phyloP scores from a whole-genome alignment of 2,888 invertebrate species.

The Pheosia tremula region DNA sequence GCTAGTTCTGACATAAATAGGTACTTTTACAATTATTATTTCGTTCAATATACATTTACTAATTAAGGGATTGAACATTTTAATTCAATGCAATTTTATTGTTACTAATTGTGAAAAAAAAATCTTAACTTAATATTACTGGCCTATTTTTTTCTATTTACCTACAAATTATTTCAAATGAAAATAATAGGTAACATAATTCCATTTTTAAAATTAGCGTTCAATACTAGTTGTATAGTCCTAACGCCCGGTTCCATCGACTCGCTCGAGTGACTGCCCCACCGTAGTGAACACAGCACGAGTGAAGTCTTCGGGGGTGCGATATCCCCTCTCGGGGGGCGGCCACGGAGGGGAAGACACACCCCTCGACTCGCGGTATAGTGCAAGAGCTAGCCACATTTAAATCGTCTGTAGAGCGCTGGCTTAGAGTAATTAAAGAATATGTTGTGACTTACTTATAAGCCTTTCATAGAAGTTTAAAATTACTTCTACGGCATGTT shows the following conservation, averaged over 20 bases:
- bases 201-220: constrained; percentile 2
- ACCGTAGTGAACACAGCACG: constrained; percentile 53
- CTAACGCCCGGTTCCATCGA: constrained; percentile 4
- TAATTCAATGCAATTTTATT: too few species aligned
- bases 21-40: too few species aligned
- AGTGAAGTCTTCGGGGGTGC: constrained; percentile 58
- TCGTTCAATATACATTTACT: too few species aligned
- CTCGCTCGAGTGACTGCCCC: constrained; percentile 25
- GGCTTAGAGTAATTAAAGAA: not conserved
- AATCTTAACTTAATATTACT: too few species aligned
- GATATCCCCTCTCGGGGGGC: constrained; percentile 59
- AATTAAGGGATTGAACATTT: too few species aligned
- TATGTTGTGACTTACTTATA: not conserved
- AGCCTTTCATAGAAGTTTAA: too few species aligned
- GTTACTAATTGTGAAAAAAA: too few species aligned
- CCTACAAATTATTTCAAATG: too few species aligned
- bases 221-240: not conserved
- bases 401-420: not conserved
- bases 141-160: too few species aligned
- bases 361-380: constrained; percentile 67
- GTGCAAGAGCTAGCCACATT: constrained; percentile 43
- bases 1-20: too few species aligned
- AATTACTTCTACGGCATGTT: too few species aligned
- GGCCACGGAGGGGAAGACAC: constrained; percentile 72
- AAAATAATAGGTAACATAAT: not conserved